phyloP scores from a whole-genome alignment of 2,797 vertebrate species.

The Pseudomugil gertrudae region DNA sequence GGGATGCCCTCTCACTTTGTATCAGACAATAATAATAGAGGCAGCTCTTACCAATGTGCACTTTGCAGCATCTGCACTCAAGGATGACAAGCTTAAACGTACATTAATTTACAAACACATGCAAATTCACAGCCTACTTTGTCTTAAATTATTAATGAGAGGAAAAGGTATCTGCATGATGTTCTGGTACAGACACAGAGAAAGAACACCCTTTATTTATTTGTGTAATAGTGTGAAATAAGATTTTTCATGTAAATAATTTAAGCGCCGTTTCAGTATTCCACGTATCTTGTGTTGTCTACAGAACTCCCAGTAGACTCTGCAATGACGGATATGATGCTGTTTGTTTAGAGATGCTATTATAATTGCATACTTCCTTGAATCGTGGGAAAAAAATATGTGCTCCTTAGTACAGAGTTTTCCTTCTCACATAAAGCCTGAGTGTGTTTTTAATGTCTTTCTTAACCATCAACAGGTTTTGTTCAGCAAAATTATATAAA shows the following conservation, averaged over 20 bases:
- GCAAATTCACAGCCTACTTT: constrained; percentile 26
- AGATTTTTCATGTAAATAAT: constrained; percentile 65
- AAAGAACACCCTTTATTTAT: constrained; percentile 53
- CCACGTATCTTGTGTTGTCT: constrained; percentile 36
- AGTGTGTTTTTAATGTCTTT: constrained; percentile 3
- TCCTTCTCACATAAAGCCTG: constrained; percentile 1
- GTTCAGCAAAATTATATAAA: constrained; percentile 1
- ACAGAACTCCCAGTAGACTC: constrained; percentile 57
- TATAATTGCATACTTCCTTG: constrained; percentile 67
- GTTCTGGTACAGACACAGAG: constrained; percentile 19
- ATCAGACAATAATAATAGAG: constrained; percentile 89
- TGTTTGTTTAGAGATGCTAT: constrained; percentile 75
- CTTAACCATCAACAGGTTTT: not conserved
- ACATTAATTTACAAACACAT: constrained; percentile 43
- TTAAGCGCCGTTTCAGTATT: constrained; percentile 54
- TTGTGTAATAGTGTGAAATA: constrained; percentile 56
- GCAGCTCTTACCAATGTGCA: constrained; percentile 85
- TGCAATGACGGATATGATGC: constrained; percentile 54
- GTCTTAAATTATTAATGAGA: constrained; percentile 53
- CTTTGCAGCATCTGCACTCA: constrained; percentile 78
- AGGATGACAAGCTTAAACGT: constrained; percentile 64
- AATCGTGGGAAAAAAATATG: constrained; percentile 45
- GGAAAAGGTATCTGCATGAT: constrained; percentile 39
- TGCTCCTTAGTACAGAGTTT: constrained; percentile 23
- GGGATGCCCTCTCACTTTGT: constrained; percentile 86